Evolutionary conservation across 2,113 vertebrate species (phyloP).

Genomic region (Turdus rufiventris): DNA sequence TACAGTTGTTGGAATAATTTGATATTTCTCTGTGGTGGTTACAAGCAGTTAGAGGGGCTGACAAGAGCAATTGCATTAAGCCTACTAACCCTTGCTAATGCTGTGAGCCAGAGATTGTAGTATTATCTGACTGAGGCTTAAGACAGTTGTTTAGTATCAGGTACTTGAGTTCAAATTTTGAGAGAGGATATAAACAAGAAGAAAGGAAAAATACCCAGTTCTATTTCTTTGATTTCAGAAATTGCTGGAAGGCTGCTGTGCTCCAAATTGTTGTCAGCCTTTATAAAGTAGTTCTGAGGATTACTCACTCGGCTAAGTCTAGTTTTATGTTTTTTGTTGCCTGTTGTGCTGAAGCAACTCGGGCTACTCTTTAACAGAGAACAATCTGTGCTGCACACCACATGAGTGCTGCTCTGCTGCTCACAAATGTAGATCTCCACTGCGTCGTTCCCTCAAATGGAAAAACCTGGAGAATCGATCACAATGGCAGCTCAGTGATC

Average conservation of each 20-base stretch:
- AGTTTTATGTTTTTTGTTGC: not conserved
- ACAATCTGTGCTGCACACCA: not conserved
- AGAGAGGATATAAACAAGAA: not conserved
- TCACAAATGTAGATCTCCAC: rapidly evolving
- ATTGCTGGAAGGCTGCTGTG: not conserved
- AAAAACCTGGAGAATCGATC: not conserved
- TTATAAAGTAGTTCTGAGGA: not conserved
- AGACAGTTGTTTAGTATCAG: not conserved
- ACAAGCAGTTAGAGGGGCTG: not conserved
- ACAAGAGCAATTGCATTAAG: not conserved
- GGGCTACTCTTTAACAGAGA: not conserved
- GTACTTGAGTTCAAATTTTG: not conserved
- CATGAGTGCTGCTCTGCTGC: not conserved
- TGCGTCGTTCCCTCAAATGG: rapidly evolving
- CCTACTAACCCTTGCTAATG: not conserved
- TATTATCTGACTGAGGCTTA: not conserved
- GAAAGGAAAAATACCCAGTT: not conserved
- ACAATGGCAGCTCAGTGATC: not conserved
- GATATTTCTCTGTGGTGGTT: not conserved
- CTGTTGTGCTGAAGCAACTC: not conserved
- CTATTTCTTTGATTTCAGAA: not conserved
- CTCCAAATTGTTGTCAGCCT: not conserved
- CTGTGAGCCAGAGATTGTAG: not conserved
- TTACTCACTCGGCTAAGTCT: not conserved
- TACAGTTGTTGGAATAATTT: not conserved